Evolutionary conservation across 2,113 vertebrate species (phyloP).

Genomic region (Falco punctatus): DNA sequence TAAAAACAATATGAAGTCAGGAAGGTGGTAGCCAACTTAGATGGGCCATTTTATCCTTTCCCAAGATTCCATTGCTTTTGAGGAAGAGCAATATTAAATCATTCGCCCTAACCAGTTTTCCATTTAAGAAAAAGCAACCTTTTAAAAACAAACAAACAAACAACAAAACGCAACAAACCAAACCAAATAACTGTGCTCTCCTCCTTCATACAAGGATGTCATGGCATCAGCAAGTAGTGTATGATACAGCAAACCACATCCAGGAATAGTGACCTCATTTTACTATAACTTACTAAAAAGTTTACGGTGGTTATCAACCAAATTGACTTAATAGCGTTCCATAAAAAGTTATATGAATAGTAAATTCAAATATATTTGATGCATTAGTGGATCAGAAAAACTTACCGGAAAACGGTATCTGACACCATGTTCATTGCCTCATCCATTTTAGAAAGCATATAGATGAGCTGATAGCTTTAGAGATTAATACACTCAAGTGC

Average conservation of each 20-base stretch:
- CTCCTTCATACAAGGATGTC: background rate
- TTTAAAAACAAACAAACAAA: background rate
- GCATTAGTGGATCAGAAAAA: conserved; percentile 54
- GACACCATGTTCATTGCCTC: conserved; percentile 47
- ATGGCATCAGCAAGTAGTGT: background rate
- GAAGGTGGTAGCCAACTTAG: conserved; percentile 28
- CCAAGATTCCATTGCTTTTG: conserved; percentile 41
- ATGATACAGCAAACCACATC: conserved; percentile 38
- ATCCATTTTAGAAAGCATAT: conserved; percentile 20
- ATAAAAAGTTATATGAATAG: conserved; percentile 63
- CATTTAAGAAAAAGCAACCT: conserved; percentile 29
- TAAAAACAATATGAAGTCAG: conserved; percentile 58
- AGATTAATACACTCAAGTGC: background rate
- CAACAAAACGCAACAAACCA: background rate
- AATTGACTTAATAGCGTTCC: conserved; percentile 45
- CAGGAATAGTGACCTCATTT: conserved; percentile 53
- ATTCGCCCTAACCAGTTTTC: conserved; percentile 29
- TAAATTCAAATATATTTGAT: conserved; percentile 65
- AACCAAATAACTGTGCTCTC: background rate
- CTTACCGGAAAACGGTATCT: conserved; percentile 47
- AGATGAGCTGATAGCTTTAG: conserved; percentile 24
- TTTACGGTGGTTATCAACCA: conserved; percentile 36
- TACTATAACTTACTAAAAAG: conserved; percentile 42
- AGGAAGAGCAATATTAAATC: conserved; percentile 55
- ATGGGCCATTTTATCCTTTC: conserved; percentile 56